Evolutionary conservation across 2,113 vertebrate genomes (phyloP).

Genomic region (Rynchops niger): DNA sequence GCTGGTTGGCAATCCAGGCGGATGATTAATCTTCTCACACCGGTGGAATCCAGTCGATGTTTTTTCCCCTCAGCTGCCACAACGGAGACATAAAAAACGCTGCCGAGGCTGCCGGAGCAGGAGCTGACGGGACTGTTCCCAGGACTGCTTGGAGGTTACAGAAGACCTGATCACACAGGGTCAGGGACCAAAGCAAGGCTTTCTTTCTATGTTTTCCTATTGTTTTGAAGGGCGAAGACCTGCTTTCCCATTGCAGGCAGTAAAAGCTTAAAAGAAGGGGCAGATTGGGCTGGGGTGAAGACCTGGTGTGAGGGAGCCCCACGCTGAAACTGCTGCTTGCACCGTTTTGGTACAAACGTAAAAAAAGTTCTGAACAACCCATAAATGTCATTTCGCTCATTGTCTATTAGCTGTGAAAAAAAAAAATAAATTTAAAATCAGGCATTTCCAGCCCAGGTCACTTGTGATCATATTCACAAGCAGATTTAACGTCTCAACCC

Average conservation of each 20-base stretch:
- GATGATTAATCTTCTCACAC: background rate
- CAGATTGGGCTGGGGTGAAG: background rate
- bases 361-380: background rate
- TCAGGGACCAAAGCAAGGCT: background rate
- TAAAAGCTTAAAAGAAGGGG: background rate
- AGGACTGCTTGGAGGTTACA: background rate
- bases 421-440: too few relatives aligned
- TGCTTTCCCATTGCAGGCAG: background rate
- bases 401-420: background rate
- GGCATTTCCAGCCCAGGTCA: background rate
- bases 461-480: background rate
- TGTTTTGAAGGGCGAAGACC: background rate
- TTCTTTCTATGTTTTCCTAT: background rate
- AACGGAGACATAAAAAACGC: background rate
- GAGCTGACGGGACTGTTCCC: background rate
- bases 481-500: accelerated
- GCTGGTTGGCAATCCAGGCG: background rate
- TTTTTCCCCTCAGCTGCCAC: slow-evolving; percentile 5
- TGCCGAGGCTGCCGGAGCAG: background rate
- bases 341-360: background rate
- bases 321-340: background rate
- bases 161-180: background rate
- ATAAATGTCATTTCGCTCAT: background rate
- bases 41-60: background rate
- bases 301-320: background rate